Base-by-base conservation (phyloP, 2,113 vertebrate species). In the Myiozetetes cayanensis region DNA sequence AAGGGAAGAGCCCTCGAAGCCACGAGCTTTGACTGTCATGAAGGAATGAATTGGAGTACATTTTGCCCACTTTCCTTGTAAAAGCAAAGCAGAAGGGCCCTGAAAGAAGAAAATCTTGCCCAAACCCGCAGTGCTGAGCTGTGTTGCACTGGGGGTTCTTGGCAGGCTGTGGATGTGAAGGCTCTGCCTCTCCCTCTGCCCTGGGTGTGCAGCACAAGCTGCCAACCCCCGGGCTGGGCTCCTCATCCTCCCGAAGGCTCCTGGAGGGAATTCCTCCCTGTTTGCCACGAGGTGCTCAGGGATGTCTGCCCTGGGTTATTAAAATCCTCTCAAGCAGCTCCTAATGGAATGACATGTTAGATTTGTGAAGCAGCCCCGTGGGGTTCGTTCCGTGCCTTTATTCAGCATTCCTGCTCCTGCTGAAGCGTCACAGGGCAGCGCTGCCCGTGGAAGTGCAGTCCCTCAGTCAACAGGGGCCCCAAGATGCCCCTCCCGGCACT, bases 331-430 rank as follows among this genome's bases (percentile, higher is more conserved):
- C 8, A 35, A 15, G 41, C 10, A 50, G 8, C 70, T 44, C 3
- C 1, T 27, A 11, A 52, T 6, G 12, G 21, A 46, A 49, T 12
- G 52, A 20, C 8, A 1, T 0, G 5, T 37, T 79, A 55, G 6
- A 72, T 83, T 62, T 72, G 49, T 58, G 25, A 25, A 67, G 39
- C 16, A 55, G 37, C 53, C 35, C 1, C 21, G 8, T 17, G 62
- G 67, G 37, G 33, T 37, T 90, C 13, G 28, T 71, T 63, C 43
- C 15, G 2, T n/a, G 79, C 24, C 72, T 83, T 58, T 55, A 20
- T 63, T 79, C 37, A 62, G 75, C 61, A 19, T 24, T 47, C 21
- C 18, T 52, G 46, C 28, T 71, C 24, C 66, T 19, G 14, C 39
- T 33, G 75, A 68, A 80, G 63, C n/a, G 31, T 33, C 39, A 10